These are phyloP conservation scores for Girardia tigrina DNA, from an alignment of 2,888 invertebrate genomes.

Conservation along the genomic window DNA sequence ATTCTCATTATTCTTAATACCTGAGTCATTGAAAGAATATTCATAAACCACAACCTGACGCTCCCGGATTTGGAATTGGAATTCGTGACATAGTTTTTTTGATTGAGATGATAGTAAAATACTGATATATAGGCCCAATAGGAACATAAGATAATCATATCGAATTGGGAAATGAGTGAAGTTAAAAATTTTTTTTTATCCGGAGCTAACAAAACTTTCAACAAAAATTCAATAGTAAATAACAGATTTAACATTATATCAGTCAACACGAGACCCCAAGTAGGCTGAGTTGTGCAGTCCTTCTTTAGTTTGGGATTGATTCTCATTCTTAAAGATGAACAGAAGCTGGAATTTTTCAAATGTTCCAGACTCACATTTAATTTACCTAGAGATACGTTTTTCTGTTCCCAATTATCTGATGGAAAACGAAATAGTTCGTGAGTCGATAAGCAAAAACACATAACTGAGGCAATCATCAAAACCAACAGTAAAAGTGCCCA, in stretches of 20 bases:
- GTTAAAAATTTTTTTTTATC: constrained; percentile 36
- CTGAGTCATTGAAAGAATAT: constrained; percentile 37
- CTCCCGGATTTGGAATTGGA: background rate
- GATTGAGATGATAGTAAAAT: constrained; percentile 33
- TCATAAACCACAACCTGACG: constrained; percentile 33
- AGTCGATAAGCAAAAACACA: constrained; percentile 37
- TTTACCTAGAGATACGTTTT: background rate
- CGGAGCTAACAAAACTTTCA: constrained; percentile 36
- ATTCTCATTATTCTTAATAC: constrained; percentile 36
- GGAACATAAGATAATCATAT: constrained; percentile 36
- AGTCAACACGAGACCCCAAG: constrained; percentile 40
- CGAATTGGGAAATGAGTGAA: constrained; percentile 35
- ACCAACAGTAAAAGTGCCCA: constrained; percentile 36
- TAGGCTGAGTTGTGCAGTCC: constrained; percentile 37
- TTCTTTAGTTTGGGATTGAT: constrained; percentile 35
- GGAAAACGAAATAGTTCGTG: constrained; percentile 34
- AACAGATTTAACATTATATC: constrained; percentile 43
- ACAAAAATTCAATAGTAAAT: constrained; percentile 45
- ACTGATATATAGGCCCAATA: constrained; percentile 36
- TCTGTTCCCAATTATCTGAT: background rate
- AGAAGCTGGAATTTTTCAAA: background rate
- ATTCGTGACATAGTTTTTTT: background rate
- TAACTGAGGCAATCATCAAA: constrained; percentile 37
- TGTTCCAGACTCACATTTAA: background rate
- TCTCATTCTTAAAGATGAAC: background rate